These are phyloP conservation scores for Tuberolachnus salignus DNA, from an alignment of 2,888 invertebrate genomes.

Conservation along the genomic window DNA sequence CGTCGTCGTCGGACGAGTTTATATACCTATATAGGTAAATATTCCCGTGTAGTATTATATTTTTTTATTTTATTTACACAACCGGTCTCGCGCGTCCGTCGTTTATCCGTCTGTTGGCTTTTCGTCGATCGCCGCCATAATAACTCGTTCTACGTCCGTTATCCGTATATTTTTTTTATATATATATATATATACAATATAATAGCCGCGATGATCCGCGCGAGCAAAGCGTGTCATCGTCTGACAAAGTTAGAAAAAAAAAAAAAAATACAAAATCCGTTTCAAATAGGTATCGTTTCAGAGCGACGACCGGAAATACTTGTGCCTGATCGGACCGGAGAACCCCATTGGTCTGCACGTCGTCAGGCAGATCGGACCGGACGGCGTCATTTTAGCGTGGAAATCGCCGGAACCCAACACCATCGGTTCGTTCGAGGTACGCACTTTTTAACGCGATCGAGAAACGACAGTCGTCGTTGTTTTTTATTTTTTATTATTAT, in stretches of 20 bases:
- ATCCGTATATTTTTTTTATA: too few species aligned
- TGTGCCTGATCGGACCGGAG: conserved; percentile 45
- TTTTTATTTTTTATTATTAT: too few species aligned
- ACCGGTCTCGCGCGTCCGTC: too few species aligned
- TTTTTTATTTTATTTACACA: not conserved
- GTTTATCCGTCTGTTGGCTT: too few species aligned
- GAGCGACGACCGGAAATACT: conserved; percentile 37
- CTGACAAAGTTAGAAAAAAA: too few species aligned
- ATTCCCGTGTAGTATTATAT: not conserved
- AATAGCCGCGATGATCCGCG: too few species aligned
- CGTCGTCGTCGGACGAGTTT: too few species aligned
- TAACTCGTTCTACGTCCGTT: not conserved
- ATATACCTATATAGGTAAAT: not conserved
- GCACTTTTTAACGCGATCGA: not conserved
- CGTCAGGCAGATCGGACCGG: conserved; percentile 59
- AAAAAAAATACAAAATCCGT: too few species aligned
- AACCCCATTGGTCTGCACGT: conserved; percentile 59
- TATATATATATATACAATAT: too few species aligned
- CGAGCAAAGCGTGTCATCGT: too few species aligned
- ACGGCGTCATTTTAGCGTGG: conserved; percentile 59
- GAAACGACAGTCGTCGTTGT: not conserved
- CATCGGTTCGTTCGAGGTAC: conserved; percentile 48
- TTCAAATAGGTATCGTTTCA: conserved; percentile 2
- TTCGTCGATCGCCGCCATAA: too few species aligned
- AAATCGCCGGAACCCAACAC: conserved; percentile 57